Conservation (phyloP, 2,113 vertebrate genomes). For the Ranitomeya variabilis region DNA sequence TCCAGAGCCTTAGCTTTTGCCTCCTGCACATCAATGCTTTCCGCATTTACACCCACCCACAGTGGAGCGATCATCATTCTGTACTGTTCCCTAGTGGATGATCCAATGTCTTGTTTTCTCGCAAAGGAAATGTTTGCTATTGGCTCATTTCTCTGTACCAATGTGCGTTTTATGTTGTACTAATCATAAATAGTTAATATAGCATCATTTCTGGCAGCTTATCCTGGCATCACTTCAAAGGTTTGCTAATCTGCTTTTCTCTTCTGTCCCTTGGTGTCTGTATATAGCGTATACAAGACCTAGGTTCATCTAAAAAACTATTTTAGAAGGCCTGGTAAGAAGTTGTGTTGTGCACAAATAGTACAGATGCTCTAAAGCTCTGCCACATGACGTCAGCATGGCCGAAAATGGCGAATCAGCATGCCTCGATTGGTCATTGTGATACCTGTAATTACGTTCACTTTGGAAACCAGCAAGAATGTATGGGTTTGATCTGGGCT, state of each 20-base stretch:
- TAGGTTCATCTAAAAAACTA: not conserved
- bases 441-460: too few relatives aligned
- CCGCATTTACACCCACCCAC: not conserved
- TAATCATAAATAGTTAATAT: conserved; percentile 70
- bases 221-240: conserved; percentile 62
- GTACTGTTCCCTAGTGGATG: not conserved
- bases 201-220: conserved; percentile 60
- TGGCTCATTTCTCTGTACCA: conserved; percentile 60
- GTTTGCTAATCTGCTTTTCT: conserved; percentile 62
- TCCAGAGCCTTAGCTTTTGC: not conserved
- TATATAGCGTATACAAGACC: not conserved
- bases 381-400: too few relatives aligned
- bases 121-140: not conserved
- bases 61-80: not conserved
- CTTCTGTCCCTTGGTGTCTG: conserved; percentile 40
- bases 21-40: not conserved
- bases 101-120: not conserved
- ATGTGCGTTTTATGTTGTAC: conserved; percentile 62
- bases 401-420: too few relatives aligned
- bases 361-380: too few relatives aligned
- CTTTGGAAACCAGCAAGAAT: too few relatives aligned
- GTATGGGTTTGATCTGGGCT: too few relatives aligned
- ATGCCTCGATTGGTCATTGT: too few relatives aligned
- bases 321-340: too few relatives aligned
- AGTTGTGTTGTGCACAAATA: too few relatives aligned